These are phyloP conservation scores for Drosophila neotestacea DNA, from an alignment of 2,888 invertebrate genomes.

Conservation along the genomic window DNA sequence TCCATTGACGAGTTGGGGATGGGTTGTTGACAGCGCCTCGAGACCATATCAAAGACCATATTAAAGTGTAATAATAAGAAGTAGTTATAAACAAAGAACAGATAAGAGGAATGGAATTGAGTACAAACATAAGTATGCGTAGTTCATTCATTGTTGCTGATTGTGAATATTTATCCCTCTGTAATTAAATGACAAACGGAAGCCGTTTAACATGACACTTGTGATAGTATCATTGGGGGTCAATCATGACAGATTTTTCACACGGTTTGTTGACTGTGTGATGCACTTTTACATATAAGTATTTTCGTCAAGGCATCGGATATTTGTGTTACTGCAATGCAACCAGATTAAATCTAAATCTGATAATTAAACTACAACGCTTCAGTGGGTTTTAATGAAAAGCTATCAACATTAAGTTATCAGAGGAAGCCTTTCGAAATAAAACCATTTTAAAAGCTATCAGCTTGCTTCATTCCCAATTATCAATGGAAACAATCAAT, in stretches of 20 bases:
- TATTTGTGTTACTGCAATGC: constrained; percentile 1
- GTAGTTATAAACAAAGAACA: constrained; percentile 42
- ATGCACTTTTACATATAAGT: not conserved
- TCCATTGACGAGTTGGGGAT: constrained; percentile 47
- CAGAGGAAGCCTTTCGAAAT: constrained; percentile 19
- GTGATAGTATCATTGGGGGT: not conserved
- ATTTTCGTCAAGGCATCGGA: not conserved
- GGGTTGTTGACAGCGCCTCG: constrained; percentile 24
- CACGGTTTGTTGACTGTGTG: constrained; percentile 32
- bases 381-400: constrained; percentile 34
- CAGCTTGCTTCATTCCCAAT: constrained; percentile 10
- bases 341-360: constrained; percentile 2
- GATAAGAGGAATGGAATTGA: constrained; percentile 37
- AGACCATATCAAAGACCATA: constrained; percentile 29
- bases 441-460: constrained; percentile 15
- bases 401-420: constrained; percentile 31
- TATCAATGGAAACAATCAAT: constrained; percentile 48
- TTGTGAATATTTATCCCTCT: constrained; percentile 22
- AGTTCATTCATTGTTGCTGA: constrained; percentile 52
- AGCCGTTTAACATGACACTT: constrained; percentile 24
- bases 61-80: constrained; percentile 41
- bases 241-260: constrained; percentile 26
- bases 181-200: constrained; percentile 37
- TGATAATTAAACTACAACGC: constrained; percentile 22
- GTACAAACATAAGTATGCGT: constrained; percentile 19